Evolutionary conservation across 2,888 invertebrate species (phyloP).

Genomic region (Amphipyra tragopoginis): DNA sequence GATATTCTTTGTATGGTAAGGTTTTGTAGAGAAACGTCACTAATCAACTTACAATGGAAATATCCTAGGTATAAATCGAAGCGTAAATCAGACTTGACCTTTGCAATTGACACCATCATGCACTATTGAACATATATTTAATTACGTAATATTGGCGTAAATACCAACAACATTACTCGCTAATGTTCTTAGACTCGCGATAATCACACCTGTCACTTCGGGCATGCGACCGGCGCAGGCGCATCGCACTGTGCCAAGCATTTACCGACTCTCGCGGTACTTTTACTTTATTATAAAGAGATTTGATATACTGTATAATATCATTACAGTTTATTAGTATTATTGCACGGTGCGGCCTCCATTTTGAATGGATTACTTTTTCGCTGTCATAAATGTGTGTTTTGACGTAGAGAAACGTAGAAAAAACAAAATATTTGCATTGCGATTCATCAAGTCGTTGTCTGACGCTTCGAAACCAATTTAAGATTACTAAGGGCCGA

Average conservation of each 20-base stretch:
- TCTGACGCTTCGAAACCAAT: too few species aligned
- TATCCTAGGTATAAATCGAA: too few species aligned
- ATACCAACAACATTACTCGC: conserved; percentile 17
- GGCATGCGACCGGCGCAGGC: conserved; percentile 17
- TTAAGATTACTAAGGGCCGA: too few species aligned
- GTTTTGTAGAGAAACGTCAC: too few species aligned
- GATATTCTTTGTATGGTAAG: too few species aligned
- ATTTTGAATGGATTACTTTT: too few species aligned
- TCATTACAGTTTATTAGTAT: background rate
- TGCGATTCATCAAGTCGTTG: background rate
- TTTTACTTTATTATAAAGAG: conserved; percentile 28
- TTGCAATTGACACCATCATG: background rate
- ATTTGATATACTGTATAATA: background rate
- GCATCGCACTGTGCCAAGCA: conserved; percentile 36
- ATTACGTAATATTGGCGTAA: conserved; percentile 17
- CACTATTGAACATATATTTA: background rate
- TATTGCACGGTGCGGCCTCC: too few species aligned
- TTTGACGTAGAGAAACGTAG: too few species aligned
- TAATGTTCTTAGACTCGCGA: conserved; percentile 9
- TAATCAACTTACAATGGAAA: too few species aligned
- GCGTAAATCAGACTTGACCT: background rate
- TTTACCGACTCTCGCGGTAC: conserved; percentile 1
- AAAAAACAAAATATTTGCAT: too few species aligned
- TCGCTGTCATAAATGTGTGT: too few species aligned
- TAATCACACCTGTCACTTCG: conserved; percentile 35